Evolutionary conservation across 2,888 invertebrate species (phyloP), one percentile per base, ranked within the genome.

Genomic region (Drosophila paranaensis): DNA sequence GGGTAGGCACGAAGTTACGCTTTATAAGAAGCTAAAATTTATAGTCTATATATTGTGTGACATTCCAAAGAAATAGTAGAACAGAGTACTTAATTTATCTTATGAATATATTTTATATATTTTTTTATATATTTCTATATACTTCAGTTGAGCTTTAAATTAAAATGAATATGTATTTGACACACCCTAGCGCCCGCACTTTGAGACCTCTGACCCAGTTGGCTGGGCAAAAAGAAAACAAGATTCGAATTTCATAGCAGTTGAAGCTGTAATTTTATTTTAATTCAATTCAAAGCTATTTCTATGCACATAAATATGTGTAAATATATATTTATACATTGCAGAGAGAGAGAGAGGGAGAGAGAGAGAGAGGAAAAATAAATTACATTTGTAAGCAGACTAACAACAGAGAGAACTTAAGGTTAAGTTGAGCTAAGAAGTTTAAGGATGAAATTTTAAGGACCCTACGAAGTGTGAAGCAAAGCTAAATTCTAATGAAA

Each of bases 251-350:
- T 48, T 30, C 10, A 30, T 11, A 30, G 48, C 48, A 48, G 10
- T n/a, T 48, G 48, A 6, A 48, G n/a, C 3, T 2, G 6, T 48
- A 33, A 48, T 48, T 16, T 30, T 30, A 48, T 48, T 48, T 48
- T 30, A 33, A 48, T 33, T 30, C 30, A 48, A 48, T 10, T n/a
- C 48, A n/a, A 48, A 2, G 30, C n/a, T 5, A 48, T 48, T 48
- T 48, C 8, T 48, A n/a, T 48, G 48, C 48, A 30, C 48, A 48
- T 48, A 48, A 30, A 48, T n/a, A n/a, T 48, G 9, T 14, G n/a
- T 48, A 30, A 4, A 48, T 9, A 30, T 48, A 8, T 27, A 48
- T 10, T 10, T 48, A 30, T 48, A 2, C 5, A n/a, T n/a, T 46
- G 27, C 2, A 48, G 6, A n/a, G 10, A 27, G 27, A 10, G 10